Conservation (phyloP, 2,797 vertebrate species). For the Girardinus metallicus region DNA sequence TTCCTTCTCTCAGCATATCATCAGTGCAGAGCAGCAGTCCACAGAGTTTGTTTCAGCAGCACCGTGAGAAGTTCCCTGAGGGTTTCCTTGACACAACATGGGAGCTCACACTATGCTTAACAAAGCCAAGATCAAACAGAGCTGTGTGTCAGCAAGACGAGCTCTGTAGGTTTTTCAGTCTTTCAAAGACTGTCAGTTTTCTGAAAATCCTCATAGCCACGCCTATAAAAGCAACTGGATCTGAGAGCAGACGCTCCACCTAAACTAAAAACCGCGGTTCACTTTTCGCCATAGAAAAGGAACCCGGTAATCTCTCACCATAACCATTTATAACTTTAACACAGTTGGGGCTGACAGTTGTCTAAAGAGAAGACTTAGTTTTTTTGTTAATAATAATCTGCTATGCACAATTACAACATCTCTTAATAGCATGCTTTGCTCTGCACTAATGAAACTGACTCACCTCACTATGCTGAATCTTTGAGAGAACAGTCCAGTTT, state of each 20-base stretch:
- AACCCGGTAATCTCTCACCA: neutral
- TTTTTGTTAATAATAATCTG: neutral
- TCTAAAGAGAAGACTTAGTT: neutral
- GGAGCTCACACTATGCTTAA: neutral
- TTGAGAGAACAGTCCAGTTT: neutral
- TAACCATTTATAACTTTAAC: neutral
- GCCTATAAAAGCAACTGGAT: neutral
- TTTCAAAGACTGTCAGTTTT: too few relatives aligned
- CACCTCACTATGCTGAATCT: neutral
- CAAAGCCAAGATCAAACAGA: neutral
- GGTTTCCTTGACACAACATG: neutral
- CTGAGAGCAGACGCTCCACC: neutral
- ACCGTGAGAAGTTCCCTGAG: too few relatives aligned
- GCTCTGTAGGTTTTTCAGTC: too few relatives aligned
- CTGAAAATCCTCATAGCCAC: neutral
- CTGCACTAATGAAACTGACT: neutral
- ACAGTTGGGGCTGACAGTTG: neutral
- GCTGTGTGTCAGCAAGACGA: neutral
- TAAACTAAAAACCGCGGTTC: neutral
- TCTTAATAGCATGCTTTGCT: neutral
- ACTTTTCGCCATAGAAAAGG: neutral
- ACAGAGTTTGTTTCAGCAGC: too few relatives aligned
- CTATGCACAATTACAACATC: neutral
- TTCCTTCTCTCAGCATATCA: too few relatives aligned
- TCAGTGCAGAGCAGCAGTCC: too few relatives aligned